Percentiles rank a stretch among this genome's conserved stretches.
phyloP scores from a whole-genome alignment of 2,797 vertebrate species.

The Rhincodon typus region DNA sequence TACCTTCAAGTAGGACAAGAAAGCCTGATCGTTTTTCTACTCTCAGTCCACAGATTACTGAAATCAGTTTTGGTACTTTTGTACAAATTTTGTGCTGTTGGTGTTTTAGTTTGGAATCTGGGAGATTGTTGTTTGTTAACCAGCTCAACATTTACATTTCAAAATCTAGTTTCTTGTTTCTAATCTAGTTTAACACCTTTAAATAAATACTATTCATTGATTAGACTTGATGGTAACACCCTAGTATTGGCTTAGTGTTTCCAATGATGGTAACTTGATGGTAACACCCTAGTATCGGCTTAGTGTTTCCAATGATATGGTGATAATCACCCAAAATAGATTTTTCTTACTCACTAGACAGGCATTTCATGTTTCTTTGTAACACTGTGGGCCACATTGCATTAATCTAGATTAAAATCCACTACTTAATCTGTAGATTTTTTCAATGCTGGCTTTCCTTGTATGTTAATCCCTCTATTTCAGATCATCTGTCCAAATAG shows the following conservation, averaged over 20 bases:
- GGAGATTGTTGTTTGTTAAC: neutral
- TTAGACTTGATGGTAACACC: neutral
- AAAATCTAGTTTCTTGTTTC: neutral
- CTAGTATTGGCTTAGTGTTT: neutral
- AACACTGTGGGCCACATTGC: neutral
- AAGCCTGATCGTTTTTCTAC: neutral
- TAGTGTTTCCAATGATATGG: neutral
- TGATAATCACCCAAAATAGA: neutral
- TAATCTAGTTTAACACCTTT: neutral
- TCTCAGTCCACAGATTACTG: neutral
- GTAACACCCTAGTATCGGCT: neutral
- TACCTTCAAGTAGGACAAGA: neutral
- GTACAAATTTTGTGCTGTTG: neutral
- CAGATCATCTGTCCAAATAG: neutral
- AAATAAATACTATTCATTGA: neutral
- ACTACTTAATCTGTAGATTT: neutral
- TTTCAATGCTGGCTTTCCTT: neutral
- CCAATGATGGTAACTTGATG: neutral
- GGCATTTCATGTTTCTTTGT: neutral
- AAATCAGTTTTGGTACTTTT: neutral
- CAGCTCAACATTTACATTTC: neutral
- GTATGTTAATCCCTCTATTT: neutral
- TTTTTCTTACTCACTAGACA: neutral
- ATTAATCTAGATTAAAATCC: neutral
- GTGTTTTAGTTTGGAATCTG: neutral